Percentiles rank a stretch among this genome's conserved stretches.
These are phyloP conservation scores for Xiphophorus hellerii DNA, from an alignment of 2,113 vertebrate genomes.

Conservation along the genomic window DNA sequence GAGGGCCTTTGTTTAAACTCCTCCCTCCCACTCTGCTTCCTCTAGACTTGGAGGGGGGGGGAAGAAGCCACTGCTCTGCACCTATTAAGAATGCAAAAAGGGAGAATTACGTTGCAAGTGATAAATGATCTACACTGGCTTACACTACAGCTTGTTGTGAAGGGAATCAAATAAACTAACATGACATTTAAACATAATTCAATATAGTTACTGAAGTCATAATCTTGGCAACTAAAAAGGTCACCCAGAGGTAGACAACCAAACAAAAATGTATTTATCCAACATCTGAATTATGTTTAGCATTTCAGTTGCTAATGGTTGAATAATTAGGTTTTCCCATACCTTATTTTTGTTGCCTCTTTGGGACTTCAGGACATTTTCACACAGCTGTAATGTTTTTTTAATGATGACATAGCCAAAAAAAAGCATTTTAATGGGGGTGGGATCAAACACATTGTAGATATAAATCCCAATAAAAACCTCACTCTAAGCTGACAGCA, in stretches of 20 bases:
- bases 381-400: not conserved
- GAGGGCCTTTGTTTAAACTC: conserved; percentile 82
- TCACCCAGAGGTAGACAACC: not conserved
- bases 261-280: too few relatives aligned
- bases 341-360: too few relatives aligned
- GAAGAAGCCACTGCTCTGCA: conserved; percentile 41
- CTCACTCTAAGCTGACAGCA: too few relatives aligned
- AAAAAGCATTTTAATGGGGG: not conserved
- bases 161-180: not conserved
- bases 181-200: not conserved
- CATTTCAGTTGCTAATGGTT: too few relatives aligned
- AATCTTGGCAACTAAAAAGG: not conserved
- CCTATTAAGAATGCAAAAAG: conserved; percentile 31
- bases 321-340: not conserved
- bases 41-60: conserved; percentile 26
- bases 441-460: not conserved
- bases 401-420: not conserved
- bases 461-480: too few relatives aligned
- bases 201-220: not conserved
- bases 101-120: not conserved
- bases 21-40: conserved; percentile 72
- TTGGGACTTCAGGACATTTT: too few relatives aligned
- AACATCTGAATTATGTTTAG: not conserved
- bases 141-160: too few relatives aligned
- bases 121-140: not conserved